Evolutionary conservation across 2,113 vertebrate species (phyloP).

Genomic region (Corvus cornix): DNA sequence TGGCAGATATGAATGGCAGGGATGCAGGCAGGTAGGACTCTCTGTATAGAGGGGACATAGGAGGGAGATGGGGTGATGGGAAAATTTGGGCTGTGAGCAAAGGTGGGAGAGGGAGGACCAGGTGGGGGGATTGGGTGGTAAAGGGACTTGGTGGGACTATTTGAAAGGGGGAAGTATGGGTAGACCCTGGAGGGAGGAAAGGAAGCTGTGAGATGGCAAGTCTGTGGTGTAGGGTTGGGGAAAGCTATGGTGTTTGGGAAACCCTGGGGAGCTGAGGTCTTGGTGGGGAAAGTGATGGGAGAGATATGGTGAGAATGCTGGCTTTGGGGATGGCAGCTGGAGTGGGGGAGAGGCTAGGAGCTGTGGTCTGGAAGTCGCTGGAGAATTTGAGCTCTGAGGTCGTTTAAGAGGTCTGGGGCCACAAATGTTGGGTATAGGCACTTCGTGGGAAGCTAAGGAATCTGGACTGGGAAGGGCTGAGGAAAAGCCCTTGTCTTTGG

Average conservation of each 20-base stretch:
- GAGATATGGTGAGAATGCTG: neutral
- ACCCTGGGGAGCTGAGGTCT: neutral
- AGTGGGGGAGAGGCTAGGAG: neutral
- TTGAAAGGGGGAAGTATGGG: neutral
- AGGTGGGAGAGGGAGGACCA: neutral
- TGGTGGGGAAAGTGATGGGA: neutral
- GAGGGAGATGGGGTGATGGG: neutral
- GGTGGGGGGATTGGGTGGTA: neutral
- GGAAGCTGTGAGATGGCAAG: neutral
- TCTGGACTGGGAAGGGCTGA: neutral
- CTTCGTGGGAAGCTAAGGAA: neutral
- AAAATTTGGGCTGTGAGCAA: neutral
- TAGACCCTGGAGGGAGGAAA: neutral
- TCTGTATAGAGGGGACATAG: neutral
- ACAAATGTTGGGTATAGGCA: neutral
- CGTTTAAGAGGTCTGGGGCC: neutral
- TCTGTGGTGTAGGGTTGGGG: neutral
- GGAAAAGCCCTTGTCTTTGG: neutral
- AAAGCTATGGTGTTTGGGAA: neutral
- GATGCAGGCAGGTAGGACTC: neutral
- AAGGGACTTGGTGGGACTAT: neutral
- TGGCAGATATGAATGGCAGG: neutral
- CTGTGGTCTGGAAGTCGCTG: neutral
- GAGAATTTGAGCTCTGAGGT: neutral
- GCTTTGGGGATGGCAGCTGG: neutral